Conservation (phyloP, 2,797 vertebrate species). For the Sebastolobus alascanus region DNA sequence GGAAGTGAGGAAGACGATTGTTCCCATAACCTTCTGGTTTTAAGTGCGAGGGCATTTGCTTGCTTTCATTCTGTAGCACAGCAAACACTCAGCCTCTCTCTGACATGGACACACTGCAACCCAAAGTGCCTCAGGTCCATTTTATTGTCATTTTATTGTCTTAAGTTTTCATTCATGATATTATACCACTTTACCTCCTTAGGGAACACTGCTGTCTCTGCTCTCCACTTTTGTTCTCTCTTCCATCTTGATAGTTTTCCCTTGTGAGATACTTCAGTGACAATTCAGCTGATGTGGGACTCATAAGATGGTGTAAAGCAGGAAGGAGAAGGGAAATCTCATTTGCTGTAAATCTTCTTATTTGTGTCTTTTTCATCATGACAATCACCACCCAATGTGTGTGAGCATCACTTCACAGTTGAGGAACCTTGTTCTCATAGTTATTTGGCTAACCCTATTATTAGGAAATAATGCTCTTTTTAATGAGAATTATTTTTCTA, state of each 20-base stretch:
- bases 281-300: conserved; percentile 35
- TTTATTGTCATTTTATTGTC: conserved; percentile 63
- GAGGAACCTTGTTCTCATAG: conserved; percentile 1
- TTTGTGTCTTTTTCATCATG: conserved; percentile 31
- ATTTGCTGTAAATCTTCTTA: conserved; percentile 25
- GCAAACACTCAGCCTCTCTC: conserved; percentile 11
- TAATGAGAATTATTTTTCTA: not conserved
- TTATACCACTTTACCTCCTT: conserved; percentile 21
- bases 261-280: conserved; percentile 31
- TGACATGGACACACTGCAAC: conserved; percentile 12
- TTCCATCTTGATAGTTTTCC: conserved; percentile 40
- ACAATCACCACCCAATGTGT: not conserved
- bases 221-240: conserved; percentile 21
- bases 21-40: conserved; percentile 68
- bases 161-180: conserved; percentile 60
- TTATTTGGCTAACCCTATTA: conserved; percentile 29
- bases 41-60: conserved; percentile 61
- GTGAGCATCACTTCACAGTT: not conserved
- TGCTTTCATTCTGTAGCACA: conserved; percentile 29
- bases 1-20: conserved; percentile 43
- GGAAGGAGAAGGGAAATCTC: conserved; percentile 15
- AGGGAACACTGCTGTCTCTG: conserved; percentile 16
- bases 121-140: conserved; percentile 25
- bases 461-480: conserved; percentile 8
- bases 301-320: conserved; percentile 16